Evolutionary conservation across 2,888 invertebrate species (phyloP).

Genomic region (Trimorus sp.): DNA sequence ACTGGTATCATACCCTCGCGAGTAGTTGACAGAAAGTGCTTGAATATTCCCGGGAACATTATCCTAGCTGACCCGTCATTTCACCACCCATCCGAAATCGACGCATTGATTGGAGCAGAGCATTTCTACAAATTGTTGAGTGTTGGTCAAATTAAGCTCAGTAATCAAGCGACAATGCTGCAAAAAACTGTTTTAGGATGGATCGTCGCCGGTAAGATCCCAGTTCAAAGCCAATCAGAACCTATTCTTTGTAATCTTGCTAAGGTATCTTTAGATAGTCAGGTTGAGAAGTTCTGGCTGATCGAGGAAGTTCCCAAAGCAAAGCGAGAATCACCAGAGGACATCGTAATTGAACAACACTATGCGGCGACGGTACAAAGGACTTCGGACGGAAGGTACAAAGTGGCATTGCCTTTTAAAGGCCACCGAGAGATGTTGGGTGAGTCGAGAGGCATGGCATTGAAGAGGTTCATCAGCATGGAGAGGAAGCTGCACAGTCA

Average conservation of each 20-base stretch:
- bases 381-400: background rate
- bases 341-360: conserved; percentile 34
- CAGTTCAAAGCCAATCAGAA: background rate
- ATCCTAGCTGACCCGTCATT: conserved; percentile 58
- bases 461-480: background rate
- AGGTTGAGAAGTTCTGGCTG: conserved; percentile 41
- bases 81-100: conserved; percentile 47
- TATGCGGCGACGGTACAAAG: conserved; percentile 10
- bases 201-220: conserved; percentile 19
- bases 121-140: conserved; percentile 47
- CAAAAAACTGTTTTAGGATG: conserved; percentile 60
- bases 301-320: conserved; percentile 22
- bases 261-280: background rate
- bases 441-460: background rate
- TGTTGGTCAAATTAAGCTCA: conserved; percentile 47
- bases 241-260: background rate
- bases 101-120: conserved; percentile 50
- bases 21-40: conserved; percentile 16
- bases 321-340: conserved; percentile 14
- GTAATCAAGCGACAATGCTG: conserved; percentile 23
- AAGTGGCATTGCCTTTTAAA: conserved; percentile 16
- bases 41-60: conserved; percentile 47
- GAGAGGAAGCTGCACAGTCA: background rate
- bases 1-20: conserved; percentile 51
- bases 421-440: conserved; percentile 2